Evolutionary conservation across 2,888 invertebrate genomes (phyloP), one percentile per base, ranked within the genome.

Genomic region (Caradrina kadenii): DNA sequence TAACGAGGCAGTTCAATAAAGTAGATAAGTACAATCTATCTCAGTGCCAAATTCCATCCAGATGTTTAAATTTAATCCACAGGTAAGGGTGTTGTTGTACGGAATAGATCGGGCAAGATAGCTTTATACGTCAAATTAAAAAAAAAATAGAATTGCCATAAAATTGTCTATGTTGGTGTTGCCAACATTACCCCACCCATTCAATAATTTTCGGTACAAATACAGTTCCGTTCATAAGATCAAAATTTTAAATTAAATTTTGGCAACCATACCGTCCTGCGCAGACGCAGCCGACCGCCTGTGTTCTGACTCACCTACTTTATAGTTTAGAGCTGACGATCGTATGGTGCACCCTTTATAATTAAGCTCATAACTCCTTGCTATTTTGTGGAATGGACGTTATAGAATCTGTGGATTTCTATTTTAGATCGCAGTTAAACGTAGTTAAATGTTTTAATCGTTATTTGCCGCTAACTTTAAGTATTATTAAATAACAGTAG

Each of bases 221-320:
- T 26, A 26, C 4, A 26, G 26, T 26, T 26, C 26, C 26, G 26
- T 2, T 26, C 26, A 26, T 26, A 26, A 26, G 4, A 4, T 26
- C 2, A 26, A 3, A 3, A 3, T 26, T 26, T 26, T 15, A 15
- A 1, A 17, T 17, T 45, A 45, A 4, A 11, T 45, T 10, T 42
- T 50, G 71, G 54, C 80, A 81, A 69, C 83, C 80, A 77, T 85
- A 74, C 50, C 13, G 21, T 63, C 31, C 48, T 54, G 66, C 75
- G 68, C 67, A 70, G 68, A 75, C 69, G 74, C 71, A 54, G 65
- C 70, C 66, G 78, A 60, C 83, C 81, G 83, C 83, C 79, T 65
- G 62, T 80, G 71, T 80, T 62, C 72, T 68, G 70, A 71, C 77
- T 71, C 65, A 73, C 76, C 73, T 74, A 82, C 82, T 82, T 74